These are phyloP conservation scores for Prostheceraeus crozeri DNA, from an alignment of 2,888 invertebrate genomes.

Conservation along the genomic window DNA sequence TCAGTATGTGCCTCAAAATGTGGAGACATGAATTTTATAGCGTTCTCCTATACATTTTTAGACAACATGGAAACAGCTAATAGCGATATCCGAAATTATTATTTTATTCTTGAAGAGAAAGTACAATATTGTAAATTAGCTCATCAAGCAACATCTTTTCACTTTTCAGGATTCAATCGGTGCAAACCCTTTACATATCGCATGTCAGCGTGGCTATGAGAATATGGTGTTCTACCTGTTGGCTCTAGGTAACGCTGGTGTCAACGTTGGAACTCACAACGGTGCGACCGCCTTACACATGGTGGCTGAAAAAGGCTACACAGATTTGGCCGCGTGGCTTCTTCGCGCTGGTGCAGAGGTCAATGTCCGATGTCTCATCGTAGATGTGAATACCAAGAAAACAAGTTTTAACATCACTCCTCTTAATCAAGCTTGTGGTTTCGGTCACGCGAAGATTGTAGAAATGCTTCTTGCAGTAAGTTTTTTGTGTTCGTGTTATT, in stretches of 20 bases:
- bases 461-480: constrained; percentile 25
- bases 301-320: constrained; percentile 25
- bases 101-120: too few relatives aligned
- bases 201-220: constrained; percentile 27
- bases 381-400: constrained; percentile 15
- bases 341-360: background rate
- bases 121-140: too few relatives aligned
- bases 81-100: too few relatives aligned
- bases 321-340: constrained; percentile 29
- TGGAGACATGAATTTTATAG: too few relatives aligned
- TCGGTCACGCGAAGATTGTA: constrained; percentile 29
- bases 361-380: constrained; percentile 22
- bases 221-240: constrained; percentile 34
- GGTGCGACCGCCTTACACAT: constrained; percentile 27
- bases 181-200: constrained; percentile 13
- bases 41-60: too few relatives aligned
- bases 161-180: too few relatives aligned
- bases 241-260: constrained; percentile 1
- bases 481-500: background rate
- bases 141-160: too few relatives aligned
- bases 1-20: too few relatives aligned
- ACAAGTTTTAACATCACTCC: constrained; percentile 24
- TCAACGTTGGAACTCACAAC: constrained; percentile 19
- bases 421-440: constrained; percentile 32
- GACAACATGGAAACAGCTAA: too few relatives aligned